These are phyloP conservation scores for Rafetus swinhoei DNA, from an alignment of 2,113 vertebrate species.

Conservation along the genomic window DNA sequence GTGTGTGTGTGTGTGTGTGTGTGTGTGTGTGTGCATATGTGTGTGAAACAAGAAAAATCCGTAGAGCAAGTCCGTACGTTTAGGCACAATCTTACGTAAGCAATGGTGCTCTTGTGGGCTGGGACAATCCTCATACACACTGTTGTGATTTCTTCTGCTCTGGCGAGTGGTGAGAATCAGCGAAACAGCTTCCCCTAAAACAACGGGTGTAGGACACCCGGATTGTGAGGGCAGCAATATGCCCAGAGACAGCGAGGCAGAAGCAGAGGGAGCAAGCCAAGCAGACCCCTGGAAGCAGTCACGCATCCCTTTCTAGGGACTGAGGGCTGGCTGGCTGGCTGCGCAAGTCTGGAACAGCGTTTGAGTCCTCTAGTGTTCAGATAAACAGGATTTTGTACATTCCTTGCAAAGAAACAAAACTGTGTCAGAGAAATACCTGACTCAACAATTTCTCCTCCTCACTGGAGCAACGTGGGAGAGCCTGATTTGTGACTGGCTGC, in stretches of 20 bases:
- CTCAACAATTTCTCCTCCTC: background rate
- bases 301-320: background rate
- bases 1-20: background rate
- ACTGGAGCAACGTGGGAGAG: background rate
- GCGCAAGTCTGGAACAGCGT: background rate
- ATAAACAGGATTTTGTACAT: background rate
- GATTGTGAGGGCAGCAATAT: background rate
- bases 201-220: background rate
- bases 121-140: background rate
- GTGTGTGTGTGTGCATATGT: background rate
- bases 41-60: too few species aligned
- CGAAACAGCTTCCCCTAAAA: background rate
- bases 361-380: background rate
- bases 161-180: background rate
- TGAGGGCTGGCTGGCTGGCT: background rate
- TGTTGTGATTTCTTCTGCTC: background rate
- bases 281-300: background rate
- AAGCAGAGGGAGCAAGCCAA: background rate
- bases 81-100: too few species aligned
- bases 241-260: background rate
- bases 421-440: background rate
- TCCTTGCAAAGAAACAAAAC: background rate
- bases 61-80: too few species aligned
- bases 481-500: background rate
- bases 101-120: background rate